These are phyloP conservation scores for Frankliniella intonsa DNA, from an alignment of 2,888 invertebrate species.

Conservation along the genomic window DNA sequence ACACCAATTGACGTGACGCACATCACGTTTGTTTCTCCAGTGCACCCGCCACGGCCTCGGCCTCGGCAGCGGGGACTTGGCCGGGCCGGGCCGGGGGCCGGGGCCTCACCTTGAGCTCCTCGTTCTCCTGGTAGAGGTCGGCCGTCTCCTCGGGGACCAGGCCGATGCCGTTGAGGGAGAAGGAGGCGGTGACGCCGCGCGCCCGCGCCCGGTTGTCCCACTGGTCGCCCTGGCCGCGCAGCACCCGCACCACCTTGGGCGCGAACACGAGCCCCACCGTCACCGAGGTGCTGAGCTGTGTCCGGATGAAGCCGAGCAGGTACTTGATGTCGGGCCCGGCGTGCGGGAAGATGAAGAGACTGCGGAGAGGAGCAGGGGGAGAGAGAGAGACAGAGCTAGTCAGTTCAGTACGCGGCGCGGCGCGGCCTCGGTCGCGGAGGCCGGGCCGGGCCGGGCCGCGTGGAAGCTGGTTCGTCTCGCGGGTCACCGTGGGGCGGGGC, in stretches of 20 bases:
- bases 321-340: slow-evolving; percentile 92
- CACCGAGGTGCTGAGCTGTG: slow-evolving; percentile 86
- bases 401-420: too few relatives aligned
- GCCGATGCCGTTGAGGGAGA: slow-evolving; percentile 80
- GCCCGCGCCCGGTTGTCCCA: slow-evolving; percentile 83
- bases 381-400: not conserved
- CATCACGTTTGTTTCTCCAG: too few relatives aligned
- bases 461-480: too few relatives aligned
- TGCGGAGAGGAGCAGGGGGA: slow-evolving; percentile 49
- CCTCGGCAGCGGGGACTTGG: not conserved
- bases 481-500: too few relatives aligned
- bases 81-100: not conserved
- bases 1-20: too few relatives aligned
- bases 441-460: too few relatives aligned
- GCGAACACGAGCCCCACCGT: slow-evolving; percentile 79
- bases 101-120: slow-evolving; percentile 77
- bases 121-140: slow-evolving; percentile 84
- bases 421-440: too few relatives aligned
- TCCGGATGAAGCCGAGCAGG: slow-evolving; percentile 83
- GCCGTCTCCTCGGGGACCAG: slow-evolving; percentile 78
- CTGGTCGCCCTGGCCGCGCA: slow-evolving; percentile 81
- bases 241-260: slow-evolving; percentile 76
- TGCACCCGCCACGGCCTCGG: not conserved
- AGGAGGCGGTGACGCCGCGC: slow-evolving; percentile 77
- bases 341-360: slow-evolving; percentile 76